A percentile compares a stretch with the other conserved stretches of the same genome.
Conservation (phyloP, 1,140 invertebrate species). For the Drosophila sturtevanti region DNA sequence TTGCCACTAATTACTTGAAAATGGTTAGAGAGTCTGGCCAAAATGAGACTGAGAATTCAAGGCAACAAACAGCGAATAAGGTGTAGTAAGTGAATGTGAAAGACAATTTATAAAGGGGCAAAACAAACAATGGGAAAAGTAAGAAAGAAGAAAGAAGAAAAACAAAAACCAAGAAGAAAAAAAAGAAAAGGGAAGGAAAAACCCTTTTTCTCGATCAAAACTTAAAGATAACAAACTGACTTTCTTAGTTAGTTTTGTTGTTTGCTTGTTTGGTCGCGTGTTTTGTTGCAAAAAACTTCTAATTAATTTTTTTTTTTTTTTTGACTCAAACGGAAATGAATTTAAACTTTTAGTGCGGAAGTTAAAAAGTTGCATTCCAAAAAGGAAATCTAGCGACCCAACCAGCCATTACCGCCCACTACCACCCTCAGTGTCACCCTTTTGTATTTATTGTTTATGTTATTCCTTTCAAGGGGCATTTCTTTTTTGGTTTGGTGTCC, state of each 20-base stretch:
- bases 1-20: conserved; percentile 63
- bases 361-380: conserved; percentile 48
- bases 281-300: conserved; percentile 54
- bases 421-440: not conserved
- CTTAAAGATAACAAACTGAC: conserved; percentile 31
- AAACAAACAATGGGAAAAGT: too few relatives aligned
- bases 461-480: not conserved
- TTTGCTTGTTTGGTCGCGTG: conserved; percentile 36
- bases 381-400: conserved; percentile 1
- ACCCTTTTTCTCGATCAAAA: conserved; percentile 22
- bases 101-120: too few relatives aligned
- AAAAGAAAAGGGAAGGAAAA: conserved; percentile 9
- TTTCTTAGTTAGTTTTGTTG: conserved; percentile 3
- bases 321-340: conserved; percentile 65
- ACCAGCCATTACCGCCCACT: too few relatives aligned
- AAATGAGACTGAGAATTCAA: too few relatives aligned
- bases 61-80: too few relatives aligned
- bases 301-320: conserved; percentile 78
- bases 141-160: not conserved
- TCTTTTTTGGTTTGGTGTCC: too few relatives aligned
- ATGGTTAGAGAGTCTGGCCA: not conserved
- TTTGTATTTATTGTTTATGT: conserved; percentile 56
- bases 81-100: too few relatives aligned
- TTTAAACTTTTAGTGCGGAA: conserved; percentile 73
- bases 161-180: not conserved